These are phyloP conservation scores for Psittacula echo DNA, from an alignment of 2,797 vertebrate genomes.

Conservation along the genomic window DNA sequence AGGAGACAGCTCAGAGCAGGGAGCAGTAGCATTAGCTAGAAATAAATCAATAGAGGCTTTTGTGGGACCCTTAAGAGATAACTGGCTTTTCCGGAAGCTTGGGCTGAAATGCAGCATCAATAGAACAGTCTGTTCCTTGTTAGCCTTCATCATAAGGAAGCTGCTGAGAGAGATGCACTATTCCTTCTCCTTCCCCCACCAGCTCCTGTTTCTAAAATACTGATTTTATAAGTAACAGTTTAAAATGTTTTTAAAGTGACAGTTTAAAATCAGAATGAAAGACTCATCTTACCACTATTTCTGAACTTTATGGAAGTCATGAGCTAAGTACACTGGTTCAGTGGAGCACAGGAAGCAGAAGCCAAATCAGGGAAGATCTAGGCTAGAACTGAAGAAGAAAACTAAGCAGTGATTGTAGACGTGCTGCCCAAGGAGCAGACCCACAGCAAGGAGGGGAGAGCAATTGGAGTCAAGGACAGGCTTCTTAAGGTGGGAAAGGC, in stretches of 20 bases:
- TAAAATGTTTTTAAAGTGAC: background rate
- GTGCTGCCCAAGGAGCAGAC: background rate
- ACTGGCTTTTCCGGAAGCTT: background rate
- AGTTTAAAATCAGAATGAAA: conserved; percentile 8
- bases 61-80: background rate
- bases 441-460: background rate
- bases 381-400: background rate
- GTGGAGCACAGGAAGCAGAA: background rate
- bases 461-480: background rate
- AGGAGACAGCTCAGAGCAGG: conserved; percentile 1
- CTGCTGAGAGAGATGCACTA: background rate
- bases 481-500: background rate
- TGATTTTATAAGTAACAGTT: background rate
- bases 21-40: background rate
- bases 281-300: background rate
- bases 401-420: background rate
- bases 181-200: background rate
- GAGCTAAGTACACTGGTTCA: background rate
- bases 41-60: conserved; percentile 1
- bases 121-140: conserved; percentile 1
- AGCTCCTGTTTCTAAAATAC: background rate
- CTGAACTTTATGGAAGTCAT: background rate
- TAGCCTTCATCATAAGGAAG: background rate
- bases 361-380: background rate
- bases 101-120: background rate